Evolutionary conservation across 1,140 invertebrate genomes (phyloP).

Genomic region (Leptinotarsa lineolata): DNA sequence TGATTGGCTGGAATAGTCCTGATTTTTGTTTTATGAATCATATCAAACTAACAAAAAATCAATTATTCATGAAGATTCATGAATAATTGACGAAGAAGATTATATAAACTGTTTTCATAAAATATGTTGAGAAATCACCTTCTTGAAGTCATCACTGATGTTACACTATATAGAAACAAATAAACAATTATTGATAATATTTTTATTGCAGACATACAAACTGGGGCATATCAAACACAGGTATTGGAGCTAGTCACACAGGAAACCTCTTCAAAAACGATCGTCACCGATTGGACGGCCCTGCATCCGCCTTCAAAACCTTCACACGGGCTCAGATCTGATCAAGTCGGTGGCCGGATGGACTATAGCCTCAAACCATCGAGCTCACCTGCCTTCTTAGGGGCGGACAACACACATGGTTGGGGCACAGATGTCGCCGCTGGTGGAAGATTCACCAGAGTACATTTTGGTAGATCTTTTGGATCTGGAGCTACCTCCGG

Average conservation of each 20-base stretch:
- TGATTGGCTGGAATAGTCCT: too few relatives aligned
- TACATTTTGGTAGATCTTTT: slow-evolving; percentile 25
- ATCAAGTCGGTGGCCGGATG: slow-evolving; percentile 29
- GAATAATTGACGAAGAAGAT: too few relatives aligned
- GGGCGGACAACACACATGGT: slow-evolving; percentile 21
- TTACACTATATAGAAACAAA: too few relatives aligned
- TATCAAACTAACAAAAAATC: too few relatives aligned
- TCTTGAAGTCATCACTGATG: too few relatives aligned
- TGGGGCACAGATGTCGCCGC: slow-evolving; percentile 31
- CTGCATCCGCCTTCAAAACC: slow-evolving; percentile 26
- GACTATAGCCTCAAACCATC: slow-evolving; percentile 32
- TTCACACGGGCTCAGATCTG: slow-evolving; percentile 21
- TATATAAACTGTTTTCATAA: too few relatives aligned
- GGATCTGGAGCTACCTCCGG: slow-evolving; percentile 14
- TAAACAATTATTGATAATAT: too few relatives aligned
- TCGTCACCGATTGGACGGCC: slow-evolving; percentile 32
- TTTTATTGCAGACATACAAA: background rate
- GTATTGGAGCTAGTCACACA: slow-evolving; percentile 17
- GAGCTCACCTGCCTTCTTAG: slow-evolving; percentile 19
- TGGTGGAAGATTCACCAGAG: slow-evolving; percentile 15
- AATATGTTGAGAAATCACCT: too few relatives aligned
- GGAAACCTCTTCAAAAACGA: slow-evolving; percentile 29
- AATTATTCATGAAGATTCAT: too few relatives aligned
- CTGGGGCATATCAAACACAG: slow-evolving; percentile 5
- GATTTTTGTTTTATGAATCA: too few relatives aligned